Conservation (phyloP, 2,113 vertebrate species). For the Perca schrenkii region DNA sequence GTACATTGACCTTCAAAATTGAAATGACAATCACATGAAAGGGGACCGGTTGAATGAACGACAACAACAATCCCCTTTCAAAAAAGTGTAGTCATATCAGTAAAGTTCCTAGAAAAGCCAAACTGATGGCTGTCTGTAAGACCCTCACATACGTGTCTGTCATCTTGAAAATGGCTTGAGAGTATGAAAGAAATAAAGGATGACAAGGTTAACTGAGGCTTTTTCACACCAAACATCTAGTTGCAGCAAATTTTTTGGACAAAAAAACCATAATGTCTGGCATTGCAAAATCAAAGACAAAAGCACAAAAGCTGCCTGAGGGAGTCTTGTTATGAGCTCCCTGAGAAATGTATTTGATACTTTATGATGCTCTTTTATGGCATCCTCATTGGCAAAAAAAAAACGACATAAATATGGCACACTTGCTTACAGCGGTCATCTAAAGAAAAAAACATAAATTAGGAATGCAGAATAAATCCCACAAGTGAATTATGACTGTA, state of each 20-base stretch:
- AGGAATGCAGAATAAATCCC: constrained; percentile 52
- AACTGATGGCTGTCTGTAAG: constrained; percentile 21
- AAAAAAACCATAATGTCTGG: constrained; percentile 54
- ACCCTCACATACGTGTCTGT: constrained; percentile 3
- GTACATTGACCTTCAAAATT: constrained; percentile 59
- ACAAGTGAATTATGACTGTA: constrained; percentile 19
- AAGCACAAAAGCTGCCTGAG: constrained; percentile 49
- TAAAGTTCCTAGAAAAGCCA: constrained; percentile 24
- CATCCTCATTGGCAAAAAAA: constrained; percentile 61
- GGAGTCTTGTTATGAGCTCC: constrained; percentile 68
- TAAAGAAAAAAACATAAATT: constrained; percentile 35
- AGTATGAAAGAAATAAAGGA: constrained; percentile 52
- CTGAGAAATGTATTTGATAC: constrained; percentile 61
- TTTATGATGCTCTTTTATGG: constrained; percentile 71
- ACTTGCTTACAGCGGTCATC: constrained; percentile 37
- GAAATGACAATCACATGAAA: constrained; percentile 62
- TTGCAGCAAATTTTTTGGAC: constrained; percentile 46
- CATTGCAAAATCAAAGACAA: constrained; percentile 62
- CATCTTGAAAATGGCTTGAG: constrained; percentile 39
- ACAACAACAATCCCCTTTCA: not conserved
- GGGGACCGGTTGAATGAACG: constrained; percentile 42
- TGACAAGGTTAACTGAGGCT: constrained; percentile 53
- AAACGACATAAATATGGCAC: constrained; percentile 41
- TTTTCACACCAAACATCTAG: constrained; percentile 41
- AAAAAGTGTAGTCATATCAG: not conserved